Evolutionary conservation across 2,797 vertebrate species (phyloP).

Genomic region (Neopelma chrysocephalum): DNA sequence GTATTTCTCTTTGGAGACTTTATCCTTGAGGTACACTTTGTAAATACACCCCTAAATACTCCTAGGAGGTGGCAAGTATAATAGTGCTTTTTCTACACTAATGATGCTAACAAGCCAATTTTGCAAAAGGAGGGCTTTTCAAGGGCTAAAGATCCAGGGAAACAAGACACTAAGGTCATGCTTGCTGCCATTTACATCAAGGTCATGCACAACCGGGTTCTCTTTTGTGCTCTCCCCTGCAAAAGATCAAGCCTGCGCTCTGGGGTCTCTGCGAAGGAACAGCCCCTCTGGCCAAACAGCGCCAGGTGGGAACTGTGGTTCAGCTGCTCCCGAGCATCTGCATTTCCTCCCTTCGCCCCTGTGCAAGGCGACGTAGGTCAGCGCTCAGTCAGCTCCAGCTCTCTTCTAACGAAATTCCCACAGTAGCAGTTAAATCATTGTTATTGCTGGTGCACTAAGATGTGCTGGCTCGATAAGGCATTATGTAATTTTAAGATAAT

Average conservation of each 20-base stretch:
- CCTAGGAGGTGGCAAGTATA: not conserved
- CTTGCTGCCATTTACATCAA: not conserved
- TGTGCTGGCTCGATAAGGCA: constrained; percentile 60
- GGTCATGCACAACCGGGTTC: fast-evolving
- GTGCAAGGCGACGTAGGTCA: fast-evolving
- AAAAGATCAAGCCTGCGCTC: fast-evolving
- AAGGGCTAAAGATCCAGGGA: not conserved
- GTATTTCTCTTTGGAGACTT: not conserved
- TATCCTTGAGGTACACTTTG: not conserved
- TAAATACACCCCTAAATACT: not conserved
- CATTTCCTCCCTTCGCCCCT: fast-evolving
- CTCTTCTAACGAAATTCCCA: not conserved
- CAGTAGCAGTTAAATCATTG: constrained; percentile 6
- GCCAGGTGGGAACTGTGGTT: not conserved
- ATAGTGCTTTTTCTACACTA: not conserved
- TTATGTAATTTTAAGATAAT: constrained; percentile 55
- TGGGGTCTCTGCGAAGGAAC: not conserved
- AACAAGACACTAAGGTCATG: not conserved
- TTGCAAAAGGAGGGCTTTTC: not conserved
- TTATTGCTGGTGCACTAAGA: constrained; percentile 32
- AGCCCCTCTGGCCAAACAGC: not conserved
- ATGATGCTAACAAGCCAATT: not conserved
- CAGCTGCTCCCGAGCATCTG: fast-evolving
- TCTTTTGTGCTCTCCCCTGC: not conserved
- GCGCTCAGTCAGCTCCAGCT: not conserved